Percentiles rank a stretch among this genome's conserved stretches.
phyloP scores from a whole-genome alignment of 1,140 invertebrate species.

The Cydia pomonella region DNA sequence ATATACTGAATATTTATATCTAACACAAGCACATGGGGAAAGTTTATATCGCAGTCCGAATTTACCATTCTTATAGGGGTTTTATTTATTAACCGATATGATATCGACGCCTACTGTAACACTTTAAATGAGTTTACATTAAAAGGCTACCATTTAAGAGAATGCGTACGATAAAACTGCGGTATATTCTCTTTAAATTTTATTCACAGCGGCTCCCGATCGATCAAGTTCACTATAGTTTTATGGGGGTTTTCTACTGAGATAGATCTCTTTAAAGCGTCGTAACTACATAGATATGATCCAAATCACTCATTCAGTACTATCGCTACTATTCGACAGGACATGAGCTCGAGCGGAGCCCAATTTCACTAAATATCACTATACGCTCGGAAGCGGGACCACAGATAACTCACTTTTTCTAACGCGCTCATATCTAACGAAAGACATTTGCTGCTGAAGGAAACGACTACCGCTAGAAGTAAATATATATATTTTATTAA shows the following conservation, averaged over 20 bases:
- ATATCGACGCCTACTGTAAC: neutral
- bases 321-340: slow-evolving; percentile 35
- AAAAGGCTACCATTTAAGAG: neutral
- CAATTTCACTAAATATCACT: slow-evolving; percentile 40
- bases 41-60: slow-evolving; percentile 2
- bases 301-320: slow-evolving; percentile 63
- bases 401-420: neutral
- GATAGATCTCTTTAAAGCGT: slow-evolving; percentile 39
- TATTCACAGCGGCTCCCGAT: neutral
- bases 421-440: neutral
- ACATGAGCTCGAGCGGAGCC: neutral
- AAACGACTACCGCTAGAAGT: neutral
- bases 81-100: slow-evolving; percentile 9
- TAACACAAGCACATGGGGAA: neutral
- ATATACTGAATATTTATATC: slow-evolving; percentile 21
- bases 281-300: slow-evolving; percentile 67
- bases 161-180: neutral
- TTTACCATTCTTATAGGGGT: neutral
- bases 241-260: slow-evolving; percentile 38
- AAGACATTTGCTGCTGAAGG: neutral
- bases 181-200: neutral
- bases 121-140: neutral
- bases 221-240: neutral
- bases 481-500: neutral
- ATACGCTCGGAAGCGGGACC: neutral